Conservation (phyloP, 2,797 vertebrate genomes). For the Corythornis leucogaster region DNA sequence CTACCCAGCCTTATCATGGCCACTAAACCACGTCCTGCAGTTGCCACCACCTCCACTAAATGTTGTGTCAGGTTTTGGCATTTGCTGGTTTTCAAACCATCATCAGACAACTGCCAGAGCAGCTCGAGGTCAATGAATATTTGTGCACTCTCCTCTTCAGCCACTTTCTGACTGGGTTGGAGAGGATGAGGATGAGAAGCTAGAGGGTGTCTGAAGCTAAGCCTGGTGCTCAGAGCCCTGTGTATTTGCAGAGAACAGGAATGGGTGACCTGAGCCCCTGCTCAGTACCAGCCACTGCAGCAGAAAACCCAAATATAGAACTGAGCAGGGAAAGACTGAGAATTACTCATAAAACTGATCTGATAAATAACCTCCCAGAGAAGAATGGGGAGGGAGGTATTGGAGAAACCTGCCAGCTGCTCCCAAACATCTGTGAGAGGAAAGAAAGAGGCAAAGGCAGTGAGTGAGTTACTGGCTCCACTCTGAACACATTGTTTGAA, state of each 20-base stretch:
- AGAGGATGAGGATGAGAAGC: not conserved
- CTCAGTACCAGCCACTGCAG: conserved; percentile 24
- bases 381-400: not conserved
- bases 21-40: too few relatives aligned
- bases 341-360: conserved; percentile 47
- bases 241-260: not conserved
- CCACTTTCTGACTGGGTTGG: not conserved
- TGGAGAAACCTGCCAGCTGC: not conserved
- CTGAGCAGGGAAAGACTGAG: not conserved
- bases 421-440: not conserved
- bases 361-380: conserved; percentile 24
- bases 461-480: not conserved
- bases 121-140: conserved; percentile 9
- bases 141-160: not conserved
- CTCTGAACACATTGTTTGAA: not conserved
- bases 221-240: not conserved
- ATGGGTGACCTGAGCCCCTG: conserved; percentile 25
- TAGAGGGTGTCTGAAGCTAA: not conserved
- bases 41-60: not conserved
- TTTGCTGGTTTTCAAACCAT: not conserved
- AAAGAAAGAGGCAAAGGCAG: not conserved
- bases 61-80: not conserved
- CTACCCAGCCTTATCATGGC: too few relatives aligned
- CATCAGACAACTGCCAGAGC: not conserved
- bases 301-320: conserved; percentile 52